Conservation (phyloP, 2,888 invertebrate species). For the Lithophane ornitopus region DNA sequence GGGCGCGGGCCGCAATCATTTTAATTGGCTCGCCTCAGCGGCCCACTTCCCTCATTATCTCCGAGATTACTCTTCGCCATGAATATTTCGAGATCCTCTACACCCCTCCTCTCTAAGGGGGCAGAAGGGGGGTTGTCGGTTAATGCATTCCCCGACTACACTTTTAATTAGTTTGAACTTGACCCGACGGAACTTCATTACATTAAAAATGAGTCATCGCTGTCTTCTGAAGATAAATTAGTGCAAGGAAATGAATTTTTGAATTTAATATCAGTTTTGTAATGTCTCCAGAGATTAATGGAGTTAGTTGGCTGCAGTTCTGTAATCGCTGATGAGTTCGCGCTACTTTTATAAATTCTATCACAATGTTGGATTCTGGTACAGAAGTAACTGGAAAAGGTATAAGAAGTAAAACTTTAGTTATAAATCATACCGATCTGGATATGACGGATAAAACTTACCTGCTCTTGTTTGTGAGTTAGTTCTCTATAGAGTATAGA, state of each 20-base stretch:
- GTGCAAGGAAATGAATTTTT: conserved; percentile 51
- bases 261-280: conserved; percentile 51
- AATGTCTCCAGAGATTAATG: conserved; percentile 53
- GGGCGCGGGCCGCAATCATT: conserved; percentile 70
- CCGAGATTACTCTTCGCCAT: conserved; percentile 69
- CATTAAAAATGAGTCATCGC: conserved; percentile 60
- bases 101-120: too few species aligned
- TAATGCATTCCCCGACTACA: conserved; percentile 66
- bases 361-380: conserved; percentile 16
- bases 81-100: conserved; percentile 64
- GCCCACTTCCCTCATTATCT: conserved; percentile 69
- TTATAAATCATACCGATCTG: conserved; percentile 41
- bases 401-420: conserved; percentile 32
- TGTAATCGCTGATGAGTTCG: conserved; percentile 27
- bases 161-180: conserved; percentile 72
- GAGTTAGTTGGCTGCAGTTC: conserved; percentile 44
- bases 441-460: conserved; percentile 17
- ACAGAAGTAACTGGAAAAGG: conserved; percentile 37
- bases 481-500: neutral
- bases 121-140: conserved; percentile 9
- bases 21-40: conserved; percentile 71
- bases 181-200: conserved; percentile 66
- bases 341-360: conserved; percentile 37
- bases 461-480: conserved; percentile 3
- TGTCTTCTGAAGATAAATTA: conserved; percentile 48